phyloP scores from a whole-genome alignment of 2,888 invertebrate genomes.

The Limnephilus marmoratus region DNA sequence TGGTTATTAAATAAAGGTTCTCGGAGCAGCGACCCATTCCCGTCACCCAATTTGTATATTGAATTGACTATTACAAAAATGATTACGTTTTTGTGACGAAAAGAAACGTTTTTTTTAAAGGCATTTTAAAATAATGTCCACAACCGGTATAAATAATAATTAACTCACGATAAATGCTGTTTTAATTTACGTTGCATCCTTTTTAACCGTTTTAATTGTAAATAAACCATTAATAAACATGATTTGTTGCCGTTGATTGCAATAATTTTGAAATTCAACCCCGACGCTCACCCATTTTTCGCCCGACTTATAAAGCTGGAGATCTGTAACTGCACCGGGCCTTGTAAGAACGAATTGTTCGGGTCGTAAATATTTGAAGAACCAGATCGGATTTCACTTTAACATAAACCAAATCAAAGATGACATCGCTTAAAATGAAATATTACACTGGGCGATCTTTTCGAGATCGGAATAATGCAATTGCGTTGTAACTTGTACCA shows the following conservation, averaged over 20 bases:
- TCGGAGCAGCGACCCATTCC: too few species aligned
- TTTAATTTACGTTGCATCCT: neutral
- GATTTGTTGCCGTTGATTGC: slow-evolving; percentile 38
- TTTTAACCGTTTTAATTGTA: neutral
- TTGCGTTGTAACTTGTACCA: neutral
- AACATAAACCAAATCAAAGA: slow-evolving; percentile 65
- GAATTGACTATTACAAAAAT: neutral
- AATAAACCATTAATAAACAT: slow-evolving; percentile 28
- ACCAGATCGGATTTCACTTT: slow-evolving; percentile 65
- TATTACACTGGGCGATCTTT: slow-evolving; percentile 44
- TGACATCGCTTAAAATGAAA: slow-evolving; percentile 59
- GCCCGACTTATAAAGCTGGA: slow-evolving; percentile 34
- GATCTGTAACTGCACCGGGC: slow-evolving; percentile 7
- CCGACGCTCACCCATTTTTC: neutral
- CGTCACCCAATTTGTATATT: too few species aligned
- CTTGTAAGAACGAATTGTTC: slow-evolving; percentile 51
- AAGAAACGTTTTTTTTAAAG: neutral
- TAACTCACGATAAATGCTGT: neutral
- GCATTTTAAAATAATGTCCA: neutral
- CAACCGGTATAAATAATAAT: neutral
- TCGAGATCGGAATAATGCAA: neutral
- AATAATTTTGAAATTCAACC: slow-evolving; percentile 22
- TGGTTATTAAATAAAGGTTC: too few species aligned
- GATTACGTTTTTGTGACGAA: neutral
- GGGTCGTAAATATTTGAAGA: slow-evolving; percentile 61